Base-by-base conservation (phyloP, 2,888 invertebrate species). In the Diaprepes abbreviatus region DNA sequence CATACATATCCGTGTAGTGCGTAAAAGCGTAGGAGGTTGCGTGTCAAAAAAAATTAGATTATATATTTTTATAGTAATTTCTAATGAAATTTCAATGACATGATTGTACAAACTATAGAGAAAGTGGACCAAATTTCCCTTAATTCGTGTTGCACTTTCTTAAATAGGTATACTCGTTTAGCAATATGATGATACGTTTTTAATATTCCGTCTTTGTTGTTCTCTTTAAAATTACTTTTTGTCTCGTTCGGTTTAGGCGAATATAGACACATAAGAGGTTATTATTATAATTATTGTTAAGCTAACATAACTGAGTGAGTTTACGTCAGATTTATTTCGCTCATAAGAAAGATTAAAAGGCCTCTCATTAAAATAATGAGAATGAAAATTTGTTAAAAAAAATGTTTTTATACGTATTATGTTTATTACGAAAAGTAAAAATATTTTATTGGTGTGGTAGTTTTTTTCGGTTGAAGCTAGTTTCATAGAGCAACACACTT, bases 71-170 rank as follows among this genome's bases (percentile, higher is more conserved):
- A 31, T 28, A 28, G 31, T 31, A 16, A 43, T 58, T 58, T 58
- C 40, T 58, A 58, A 43, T 58, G n/a, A 58, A 16, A 31, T 43
- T 40, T 58, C 31, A 43, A 43, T 58, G 31, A 28, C 48, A 31
- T 12, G 31, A 24, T 12, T 2, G 36, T 55, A n/a, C n/a, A n/a
- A n/a, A n/a, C n/a, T n/a, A 16, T 43, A 31, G 58, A 58, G 58
- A 58, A 58, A 58, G 58, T 58, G 31, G 9, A 40, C 17, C 40
- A 14, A 43, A 38, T 58, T 58, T 58, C 43, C 40, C 43, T 43
- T 43, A 58, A 58, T 58, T 43, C 10, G 24, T 31, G 21, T 43
- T 43, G 58, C 58, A 43, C 58, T 58, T 58, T 58, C 58, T 43
- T 58, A 43, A 43, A 4, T 43, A 3, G 24, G 12, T 43, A 17